Percentiles rank a stretch among this genome's conserved stretches.
phyloP scores from a whole-genome alignment of 2,888 invertebrate genomes.

The Eretmocerus hayati region DNA sequence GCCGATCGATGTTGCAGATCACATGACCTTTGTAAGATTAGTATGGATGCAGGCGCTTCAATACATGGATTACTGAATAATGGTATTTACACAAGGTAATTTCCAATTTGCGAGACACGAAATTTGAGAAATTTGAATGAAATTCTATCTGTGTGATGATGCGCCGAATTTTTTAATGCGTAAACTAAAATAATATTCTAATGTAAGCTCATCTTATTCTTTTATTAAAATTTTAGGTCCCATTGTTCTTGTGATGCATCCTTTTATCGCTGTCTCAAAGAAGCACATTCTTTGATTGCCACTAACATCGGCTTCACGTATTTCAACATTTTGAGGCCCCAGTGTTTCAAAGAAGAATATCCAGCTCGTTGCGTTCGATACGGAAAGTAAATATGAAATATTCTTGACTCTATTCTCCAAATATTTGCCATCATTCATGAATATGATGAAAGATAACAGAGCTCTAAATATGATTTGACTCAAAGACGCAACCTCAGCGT shows the following conservation, averaged over 20 bases:
- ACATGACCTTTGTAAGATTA: slow-evolving; percentile 63
- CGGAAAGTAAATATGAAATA: slow-evolving; percentile 24
- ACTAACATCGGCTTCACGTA: slow-evolving; percentile 61
- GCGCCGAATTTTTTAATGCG: too few species aligned
- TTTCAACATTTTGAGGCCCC: slow-evolving; percentile 65
- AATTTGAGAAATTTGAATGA: too few species aligned
- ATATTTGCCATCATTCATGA: too few species aligned
- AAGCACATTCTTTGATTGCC: slow-evolving; percentile 52
- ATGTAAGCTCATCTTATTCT: too few species aligned
- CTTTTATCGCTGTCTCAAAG: slow-evolving; percentile 62
- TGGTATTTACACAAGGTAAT: slow-evolving; percentile 59
- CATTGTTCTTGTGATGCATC: slow-evolving; percentile 63
- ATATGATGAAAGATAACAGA: too few species aligned
- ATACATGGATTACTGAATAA: slow-evolving; percentile 59
- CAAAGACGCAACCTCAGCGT: too few species aligned
- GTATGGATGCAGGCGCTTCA: slow-evolving; percentile 52
- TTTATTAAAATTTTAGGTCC: slow-evolving; percentile 49
- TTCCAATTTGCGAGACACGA: too few species aligned
- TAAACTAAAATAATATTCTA: background rate
- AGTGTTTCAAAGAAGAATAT: slow-evolving; percentile 55
- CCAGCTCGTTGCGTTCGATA: slow-evolving; percentile 27
- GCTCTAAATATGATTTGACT: too few species aligned
- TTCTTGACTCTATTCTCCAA: too few species aligned
- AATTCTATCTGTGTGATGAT: too few species aligned
- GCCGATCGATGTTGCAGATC: slow-evolving; percentile 64